These are phyloP conservation scores for Brachypodius melanocephalos DNA, from an alignment of 2,113 vertebrate species.

Conservation along the genomic window DNA sequence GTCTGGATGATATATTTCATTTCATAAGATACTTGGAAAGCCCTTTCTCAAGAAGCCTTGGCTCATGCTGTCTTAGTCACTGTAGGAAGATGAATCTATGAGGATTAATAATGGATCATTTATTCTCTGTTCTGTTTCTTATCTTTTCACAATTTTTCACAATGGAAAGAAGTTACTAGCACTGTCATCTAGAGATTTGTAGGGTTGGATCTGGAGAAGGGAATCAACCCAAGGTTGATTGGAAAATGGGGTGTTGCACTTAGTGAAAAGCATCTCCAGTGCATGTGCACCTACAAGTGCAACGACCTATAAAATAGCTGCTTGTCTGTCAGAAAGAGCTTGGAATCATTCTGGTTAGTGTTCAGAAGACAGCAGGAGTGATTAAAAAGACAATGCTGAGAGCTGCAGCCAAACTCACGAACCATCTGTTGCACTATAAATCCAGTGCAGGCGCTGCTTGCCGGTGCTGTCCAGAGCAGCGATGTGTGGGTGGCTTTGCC, in stretches of 20 bases:
- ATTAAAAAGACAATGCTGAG: background rate
- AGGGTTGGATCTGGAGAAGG: background rate
- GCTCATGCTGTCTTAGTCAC: background rate
- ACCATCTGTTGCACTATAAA: background rate
- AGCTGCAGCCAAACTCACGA: background rate
- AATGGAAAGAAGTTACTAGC: background rate
- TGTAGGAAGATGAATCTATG: background rate
- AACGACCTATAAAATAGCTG: background rate
- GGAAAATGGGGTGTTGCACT: background rate
- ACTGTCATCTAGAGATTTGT: background rate
- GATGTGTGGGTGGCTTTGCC: fast-evolving
- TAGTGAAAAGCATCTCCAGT: background rate
- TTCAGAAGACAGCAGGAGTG: background rate
- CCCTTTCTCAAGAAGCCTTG: background rate
- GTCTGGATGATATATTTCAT: background rate
- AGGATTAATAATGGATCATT: background rate
- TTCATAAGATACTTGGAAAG: background rate
- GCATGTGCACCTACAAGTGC: fast-evolving
- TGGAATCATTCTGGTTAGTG: background rate
- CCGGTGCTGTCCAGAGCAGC: background rate
- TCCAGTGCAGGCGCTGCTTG: background rate
- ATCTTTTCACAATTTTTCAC: background rate
- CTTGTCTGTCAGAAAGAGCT: background rate
- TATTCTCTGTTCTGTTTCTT: background rate
- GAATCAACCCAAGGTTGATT: background rate